Percentiles rank a stretch among this genome's conserved stretches.
Conservation (phyloP, 2,113 vertebrate genomes). For the Apodemus speciosus region DNA sequence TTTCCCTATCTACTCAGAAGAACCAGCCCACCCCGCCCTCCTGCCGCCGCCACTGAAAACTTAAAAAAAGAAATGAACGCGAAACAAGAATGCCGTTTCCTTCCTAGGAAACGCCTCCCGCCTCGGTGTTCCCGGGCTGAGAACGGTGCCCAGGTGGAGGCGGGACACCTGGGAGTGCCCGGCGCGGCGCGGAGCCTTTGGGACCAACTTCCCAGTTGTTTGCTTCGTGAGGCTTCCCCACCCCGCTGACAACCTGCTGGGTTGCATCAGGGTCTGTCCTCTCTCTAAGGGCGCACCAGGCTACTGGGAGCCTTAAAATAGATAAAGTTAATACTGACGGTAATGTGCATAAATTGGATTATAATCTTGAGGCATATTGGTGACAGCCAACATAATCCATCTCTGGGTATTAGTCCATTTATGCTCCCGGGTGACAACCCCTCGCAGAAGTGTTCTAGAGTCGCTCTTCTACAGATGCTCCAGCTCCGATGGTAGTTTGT, state of each 20-base stretch:
- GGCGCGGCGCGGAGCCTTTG: neutral
- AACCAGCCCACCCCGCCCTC: slow-evolving; percentile 10
- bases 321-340: slow-evolving; percentile 75
- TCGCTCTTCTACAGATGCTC: slow-evolving; percentile 39
- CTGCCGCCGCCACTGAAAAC: slow-evolving; percentile 2
- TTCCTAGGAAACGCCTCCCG: slow-evolving; percentile 57
- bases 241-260: slow-evolving; percentile 32
- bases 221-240: neutral
- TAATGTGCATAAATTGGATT: slow-evolving; percentile 78
- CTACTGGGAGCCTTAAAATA: slow-evolving; percentile 71
- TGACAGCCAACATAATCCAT: slow-evolving; percentile 75
- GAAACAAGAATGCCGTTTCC: slow-evolving; percentile 46
- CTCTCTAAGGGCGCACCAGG: slow-evolving; percentile 50
- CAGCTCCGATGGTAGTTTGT: slow-evolving; percentile 3
- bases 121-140: neutral
- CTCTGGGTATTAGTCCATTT: slow-evolving; percentile 73
- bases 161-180: slow-evolving; percentile 53
- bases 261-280: slow-evolving; percentile 73
- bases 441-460: slow-evolving; percentile 39
- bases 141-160: slow-evolving; percentile 64
- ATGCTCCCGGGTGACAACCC: slow-evolving; percentile 63
- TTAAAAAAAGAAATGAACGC: slow-evolving; percentile 50
- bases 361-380: slow-evolving; percentile 76
- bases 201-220: slow-evolving; percentile 41
- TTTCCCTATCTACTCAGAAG: neutral